A percentile compares a stretch with the other conserved stretches of the same genome.
These are phyloP conservation scores for Piscicola geometra DNA, from an alignment of 2,888 invertebrate genomes.

Conservation along the genomic window DNA sequence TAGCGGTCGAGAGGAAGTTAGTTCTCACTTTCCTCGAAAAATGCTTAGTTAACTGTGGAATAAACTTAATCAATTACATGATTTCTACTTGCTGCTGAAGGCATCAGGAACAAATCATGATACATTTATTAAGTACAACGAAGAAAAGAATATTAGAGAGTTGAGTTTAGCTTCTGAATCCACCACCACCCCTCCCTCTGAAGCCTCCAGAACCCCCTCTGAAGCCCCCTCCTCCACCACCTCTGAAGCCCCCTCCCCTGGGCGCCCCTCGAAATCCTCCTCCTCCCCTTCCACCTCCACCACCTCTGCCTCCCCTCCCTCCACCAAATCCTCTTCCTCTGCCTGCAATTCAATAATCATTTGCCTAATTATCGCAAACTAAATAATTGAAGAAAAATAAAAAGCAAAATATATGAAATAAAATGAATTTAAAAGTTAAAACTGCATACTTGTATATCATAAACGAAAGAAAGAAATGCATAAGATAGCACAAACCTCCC, in stretches of 20 bases:
- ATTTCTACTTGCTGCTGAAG: no score
- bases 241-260: constrained; percentile 5
- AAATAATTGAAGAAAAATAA: no score
- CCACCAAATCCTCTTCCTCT: neutral
- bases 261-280: no score
- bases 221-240: neutral
- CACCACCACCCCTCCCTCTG: constrained; percentile 10
- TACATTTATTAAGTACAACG: no score
- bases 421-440: neutral
- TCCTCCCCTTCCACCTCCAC: neutral
- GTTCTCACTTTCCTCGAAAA: no score
- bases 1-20: no score
- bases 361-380: no score
- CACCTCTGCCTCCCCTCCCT: neutral
- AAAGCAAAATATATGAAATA: no score
- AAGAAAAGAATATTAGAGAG: no score
- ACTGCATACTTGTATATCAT: neutral
- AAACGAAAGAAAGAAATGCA: neutral
- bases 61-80: no score
- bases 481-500: neutral
- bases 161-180: neutral
- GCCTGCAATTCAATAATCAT: neutral
- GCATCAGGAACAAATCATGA: no score
- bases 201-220: neutral
- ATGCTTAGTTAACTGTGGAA: no score